Base-by-base conservation (phyloP, 2,888 invertebrate genomes). In the Brachylomia viminalis region DNA sequence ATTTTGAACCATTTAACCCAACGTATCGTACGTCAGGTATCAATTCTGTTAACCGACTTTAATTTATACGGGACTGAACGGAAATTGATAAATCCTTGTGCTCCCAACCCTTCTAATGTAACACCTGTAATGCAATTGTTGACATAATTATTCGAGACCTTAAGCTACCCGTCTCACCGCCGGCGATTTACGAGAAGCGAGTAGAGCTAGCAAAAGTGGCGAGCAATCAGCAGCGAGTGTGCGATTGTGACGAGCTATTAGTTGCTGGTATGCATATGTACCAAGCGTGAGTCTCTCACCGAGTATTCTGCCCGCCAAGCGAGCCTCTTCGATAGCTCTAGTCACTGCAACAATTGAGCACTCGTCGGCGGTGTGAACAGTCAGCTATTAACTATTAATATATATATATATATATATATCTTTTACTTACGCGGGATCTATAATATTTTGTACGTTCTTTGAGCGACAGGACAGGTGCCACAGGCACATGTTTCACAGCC, bases 81-180 rank as follows among this genome's bases (percentile, higher is more conserved):
- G 86, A 84, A 86, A 83, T 87, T 79, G 84, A 74, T 77, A 74
- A 73, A 71, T 71, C 76, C 47, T 72, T 79, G 30, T 79, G 56
- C 54, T 56, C n/a, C 20, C 56, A 72, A 64, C 66, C 74, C 75
- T 66, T 52, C n/a, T 56, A 71, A 74, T 49, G 59, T 79, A 72
- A 80, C 64, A 79, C 56, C 54, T 74, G 75, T 83, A 81, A 78
- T 77, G 72, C 72, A 82, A 45, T 77, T 79, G 76, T 79, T 71
- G 74, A 74, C 73, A 33, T 66, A n/a, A n/a, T n/a, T n/a, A 66
- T 23, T 10, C 15, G 15, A 66, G 15, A 38, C 23, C 15, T 8
- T 61, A n/a, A 17, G 38, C 10, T 17, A n/a, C 5, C n/a, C 17
- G 15, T 7, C 15, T 15, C 8, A 62, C 38, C 7, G 38, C 15